These are phyloP conservation scores for Pseudolycoriella hygida DNA, from an alignment of 2,888 invertebrate genomes.

Conservation along the genomic window DNA sequence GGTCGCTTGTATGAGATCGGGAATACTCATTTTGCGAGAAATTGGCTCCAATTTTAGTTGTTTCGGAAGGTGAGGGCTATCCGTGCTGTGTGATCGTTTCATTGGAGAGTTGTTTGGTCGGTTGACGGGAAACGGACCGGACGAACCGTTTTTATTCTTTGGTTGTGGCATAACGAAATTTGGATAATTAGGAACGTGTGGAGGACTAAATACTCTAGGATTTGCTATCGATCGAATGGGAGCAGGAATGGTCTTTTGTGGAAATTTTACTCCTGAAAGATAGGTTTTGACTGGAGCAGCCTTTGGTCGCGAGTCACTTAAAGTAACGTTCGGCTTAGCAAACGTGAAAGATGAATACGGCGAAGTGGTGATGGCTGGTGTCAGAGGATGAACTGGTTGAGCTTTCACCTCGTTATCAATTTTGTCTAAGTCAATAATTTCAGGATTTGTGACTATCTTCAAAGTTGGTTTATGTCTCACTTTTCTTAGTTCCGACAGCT, in stretches of 20 bases:
- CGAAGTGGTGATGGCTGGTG: constrained; percentile 3
- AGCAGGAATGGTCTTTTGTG: too few relatives aligned
- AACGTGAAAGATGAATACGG: constrained; percentile 7
- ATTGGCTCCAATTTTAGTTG: constrained; percentile 20
- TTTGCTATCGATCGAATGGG: neutral
- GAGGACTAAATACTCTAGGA: constrained; percentile 1
- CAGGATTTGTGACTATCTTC: constrained; percentile 4
- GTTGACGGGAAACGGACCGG: constrained; percentile 17
- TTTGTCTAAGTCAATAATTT: too few relatives aligned
- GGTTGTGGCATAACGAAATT: neutral
- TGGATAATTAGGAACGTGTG: neutral
- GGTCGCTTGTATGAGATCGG: neutral
- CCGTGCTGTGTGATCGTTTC: constrained; percentile 23
- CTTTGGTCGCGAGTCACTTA: too few relatives aligned
- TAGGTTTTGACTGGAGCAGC: constrained; percentile 5
- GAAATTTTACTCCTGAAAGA: neutral
- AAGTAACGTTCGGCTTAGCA: constrained; percentile 8
- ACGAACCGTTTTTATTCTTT: constrained; percentile 9
- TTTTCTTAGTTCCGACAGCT: constrained; percentile 3
- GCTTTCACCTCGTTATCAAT: neutral
- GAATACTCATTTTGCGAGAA: constrained; percentile 13
- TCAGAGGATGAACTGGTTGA: neutral
- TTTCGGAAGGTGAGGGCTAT: constrained; percentile 15
- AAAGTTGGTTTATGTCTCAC: constrained; percentile 7
- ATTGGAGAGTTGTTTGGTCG: constrained; percentile 11